Percentiles rank a stretch among this genome's conserved stretches.
These are phyloP conservation scores for Meliscaeva auricollis DNA, from an alignment of 2,888 invertebrate genomes.

Conservation along the genomic window DNA sequence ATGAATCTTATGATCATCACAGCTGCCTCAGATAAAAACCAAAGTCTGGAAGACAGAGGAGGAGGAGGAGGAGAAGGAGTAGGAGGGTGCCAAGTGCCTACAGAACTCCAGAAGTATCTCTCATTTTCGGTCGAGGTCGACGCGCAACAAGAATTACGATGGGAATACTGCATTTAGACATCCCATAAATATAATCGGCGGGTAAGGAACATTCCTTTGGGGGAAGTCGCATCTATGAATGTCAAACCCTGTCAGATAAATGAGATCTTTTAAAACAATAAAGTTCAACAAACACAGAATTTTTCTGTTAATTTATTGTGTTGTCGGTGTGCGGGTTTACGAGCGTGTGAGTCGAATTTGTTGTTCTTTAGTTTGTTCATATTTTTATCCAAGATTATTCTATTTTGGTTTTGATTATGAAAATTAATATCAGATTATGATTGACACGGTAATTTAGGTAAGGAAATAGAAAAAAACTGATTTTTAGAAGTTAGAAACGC, in stretches of 20 bases:
- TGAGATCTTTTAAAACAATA: constrained; percentile 75
- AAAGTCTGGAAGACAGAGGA: constrained; percentile 63
- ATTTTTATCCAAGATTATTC: background rate
- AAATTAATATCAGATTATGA: constrained; percentile 45
- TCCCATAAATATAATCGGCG: constrained; percentile 71
- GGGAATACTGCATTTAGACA: constrained; percentile 74
- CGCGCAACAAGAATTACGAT: constrained; percentile 72
- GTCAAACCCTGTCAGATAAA: constrained; percentile 74
- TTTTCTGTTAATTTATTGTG: constrained; percentile 72
- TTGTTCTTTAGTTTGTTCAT: constrained; percentile 21
- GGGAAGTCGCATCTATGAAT: constrained; percentile 70
- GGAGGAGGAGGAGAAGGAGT: constrained; percentile 33
- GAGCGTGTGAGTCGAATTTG: constrained; percentile 74
- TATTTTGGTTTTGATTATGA: constrained; percentile 51
- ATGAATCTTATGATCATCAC: constrained; percentile 54
- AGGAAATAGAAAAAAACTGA: too few species aligned
- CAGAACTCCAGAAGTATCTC: constrained; percentile 18
- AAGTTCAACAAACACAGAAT: constrained; percentile 73
- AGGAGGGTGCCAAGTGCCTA: constrained; percentile 17
- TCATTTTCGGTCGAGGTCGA: constrained; percentile 35
- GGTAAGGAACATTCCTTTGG: constrained; percentile 52
- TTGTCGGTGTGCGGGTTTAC: constrained; percentile 57
- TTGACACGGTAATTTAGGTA: constrained; percentile 5
- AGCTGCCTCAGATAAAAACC: constrained; percentile 67
- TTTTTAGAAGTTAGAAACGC: too few species aligned